Base-by-base conservation (phyloP, 1,140 invertebrate genomes). In the Diprion similis region DNA sequence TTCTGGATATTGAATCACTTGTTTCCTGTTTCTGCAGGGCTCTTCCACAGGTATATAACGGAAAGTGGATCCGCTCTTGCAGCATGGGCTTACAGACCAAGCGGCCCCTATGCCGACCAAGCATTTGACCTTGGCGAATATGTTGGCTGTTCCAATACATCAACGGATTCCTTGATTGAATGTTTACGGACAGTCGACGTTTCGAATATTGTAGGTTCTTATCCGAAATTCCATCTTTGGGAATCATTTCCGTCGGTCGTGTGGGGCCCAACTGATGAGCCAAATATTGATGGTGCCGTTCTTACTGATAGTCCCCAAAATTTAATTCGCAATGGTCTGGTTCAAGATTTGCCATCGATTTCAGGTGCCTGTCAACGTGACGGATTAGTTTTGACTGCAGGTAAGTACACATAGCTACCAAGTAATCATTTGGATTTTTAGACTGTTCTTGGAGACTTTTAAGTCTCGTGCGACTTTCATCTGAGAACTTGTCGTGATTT, bases 41-140 rank as follows among this genome's bases (percentile, higher is more conserved):
- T 92, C 66, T 92, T 93, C 79, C 83, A 90, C 64, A 86, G 89
- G 68, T 89, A 89, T 0, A 89, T 93, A 37, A 78, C 91, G 24
- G 88, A 91, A 83, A 91, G 90, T 76, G 92, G 92, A n/a, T 90
- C 91, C 15, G 91, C 90, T 11, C 79, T 93, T 9, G 88, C 86
- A 68, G 86, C 87, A 37, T 93, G 90, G 92, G 91, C 90, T 10
- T 73, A 71, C 68, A 11, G 17, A 24, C 66, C 72, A 8, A 73
- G 71, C 11, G 59, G 66, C 8, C 47, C 10, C 1, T 72, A 73
- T 70, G 73, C 67, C 45, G 59, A 70, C 10, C 45, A 71, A 37
- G 72, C 77, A 46, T 68, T 18, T 17, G 46, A 46, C 19, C 72
- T 78, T 15, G 78, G 72, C 8, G 13, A 73, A 9, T 67, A 59